phyloP scores from a whole-genome alignment of 2,797 vertebrate genomes.

The Acestrorhynchus altus region DNA sequence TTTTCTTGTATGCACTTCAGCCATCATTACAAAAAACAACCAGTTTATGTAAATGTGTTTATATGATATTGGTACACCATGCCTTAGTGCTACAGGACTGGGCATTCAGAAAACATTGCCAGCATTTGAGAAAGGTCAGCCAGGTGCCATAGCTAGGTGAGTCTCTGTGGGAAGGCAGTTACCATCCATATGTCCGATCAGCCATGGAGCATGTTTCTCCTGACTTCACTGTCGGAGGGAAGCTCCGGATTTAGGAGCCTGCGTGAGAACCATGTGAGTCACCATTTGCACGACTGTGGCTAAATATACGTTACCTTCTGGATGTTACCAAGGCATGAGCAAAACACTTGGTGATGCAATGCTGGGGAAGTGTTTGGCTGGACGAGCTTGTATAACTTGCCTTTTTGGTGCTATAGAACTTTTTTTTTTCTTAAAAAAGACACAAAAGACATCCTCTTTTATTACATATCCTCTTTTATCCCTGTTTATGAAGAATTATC shows the following conservation, averaged over 20 bases:
- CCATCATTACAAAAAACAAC: too few species aligned
- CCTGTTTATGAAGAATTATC: too few species aligned
- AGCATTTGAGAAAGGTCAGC: slow-evolving; percentile 47
- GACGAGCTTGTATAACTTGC: neutral
- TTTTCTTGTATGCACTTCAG: too few species aligned
- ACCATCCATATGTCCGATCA: slow-evolving; percentile 33
- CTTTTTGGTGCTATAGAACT: too few species aligned
- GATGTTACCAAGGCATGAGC: neutral
- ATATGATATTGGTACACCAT: too few species aligned
- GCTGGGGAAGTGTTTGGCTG: neutral
- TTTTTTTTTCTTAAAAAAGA: too few species aligned
- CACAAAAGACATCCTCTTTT: too few species aligned
- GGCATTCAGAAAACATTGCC: neutral
- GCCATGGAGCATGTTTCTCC: neutral
- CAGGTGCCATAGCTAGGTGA: slow-evolving; percentile 45
- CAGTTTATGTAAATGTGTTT: too few species aligned
- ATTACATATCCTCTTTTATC: too few species aligned
- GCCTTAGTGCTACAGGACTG: too few species aligned
- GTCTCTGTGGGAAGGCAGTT: slow-evolving; percentile 30
- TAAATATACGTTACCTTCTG: neutral
- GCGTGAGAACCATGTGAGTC: neutral
- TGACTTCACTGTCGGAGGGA: neutral
- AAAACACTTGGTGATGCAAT: neutral
- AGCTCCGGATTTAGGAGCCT: neutral
- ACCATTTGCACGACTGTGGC: neutral